These are phyloP conservation scores for Telmatherina bonti DNA, from an alignment of 2,797 vertebrate species.

Conservation along the genomic window DNA sequence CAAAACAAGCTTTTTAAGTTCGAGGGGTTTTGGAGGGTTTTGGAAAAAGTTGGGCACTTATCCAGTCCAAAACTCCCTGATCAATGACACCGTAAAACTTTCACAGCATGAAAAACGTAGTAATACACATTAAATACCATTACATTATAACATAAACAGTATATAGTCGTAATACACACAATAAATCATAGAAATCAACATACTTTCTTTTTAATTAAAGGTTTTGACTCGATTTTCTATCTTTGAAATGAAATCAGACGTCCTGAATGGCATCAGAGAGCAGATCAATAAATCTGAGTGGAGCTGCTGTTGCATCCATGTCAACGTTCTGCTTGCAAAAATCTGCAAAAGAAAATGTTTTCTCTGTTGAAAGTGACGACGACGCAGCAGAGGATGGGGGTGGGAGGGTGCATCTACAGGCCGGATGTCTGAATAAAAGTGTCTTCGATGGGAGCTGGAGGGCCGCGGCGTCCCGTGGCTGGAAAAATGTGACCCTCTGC, in stretches of 20 bases:
- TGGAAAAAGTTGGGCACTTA: no score
- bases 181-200: no score
- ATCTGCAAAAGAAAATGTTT: background rate
- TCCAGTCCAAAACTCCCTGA: no score
- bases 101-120: no score
- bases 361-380: background rate
- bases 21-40: no score
- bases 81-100: no score
- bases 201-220: no score
- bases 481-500: constrained; percentile 80
- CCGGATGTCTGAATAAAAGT: constrained; percentile 74
- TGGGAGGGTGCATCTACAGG: constrained; percentile 51
- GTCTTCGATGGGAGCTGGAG: constrained; percentile 60
- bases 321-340: no score
- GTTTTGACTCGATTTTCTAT: rapidly evolving
- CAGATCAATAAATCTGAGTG: constrained; percentile 13
- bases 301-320: constrained; percentile 4
- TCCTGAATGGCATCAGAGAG: background rate
- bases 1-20: no score
- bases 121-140: no score
- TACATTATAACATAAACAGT: no score
- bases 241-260: background rate
- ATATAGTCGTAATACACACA: no score
- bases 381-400: constrained; percentile 22
- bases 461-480: constrained; percentile 56